A percentile compares a stretch with the other conserved stretches of the same genome.
Evolutionary conservation across 2,888 invertebrate species (phyloP).

Genomic region (Lamellibrachia satsuma): DNA sequence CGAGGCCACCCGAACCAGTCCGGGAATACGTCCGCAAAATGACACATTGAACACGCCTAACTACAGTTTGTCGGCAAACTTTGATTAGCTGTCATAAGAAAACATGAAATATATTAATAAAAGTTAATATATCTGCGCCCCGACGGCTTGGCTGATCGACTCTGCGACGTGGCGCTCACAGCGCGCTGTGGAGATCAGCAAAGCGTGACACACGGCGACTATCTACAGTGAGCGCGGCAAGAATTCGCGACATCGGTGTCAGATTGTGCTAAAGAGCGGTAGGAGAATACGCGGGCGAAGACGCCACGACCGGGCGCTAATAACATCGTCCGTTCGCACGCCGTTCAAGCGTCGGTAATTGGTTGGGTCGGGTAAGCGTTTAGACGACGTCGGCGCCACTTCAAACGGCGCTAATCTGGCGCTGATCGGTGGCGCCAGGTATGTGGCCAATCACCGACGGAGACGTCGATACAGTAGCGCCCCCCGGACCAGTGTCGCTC

Average conservation of each 20-base stretch:
- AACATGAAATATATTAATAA: not conserved
- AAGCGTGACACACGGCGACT: not conserved
- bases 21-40: not conserved
- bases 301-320: not conserved
- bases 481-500: not conserved
- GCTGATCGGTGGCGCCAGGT: slow-evolving; percentile 17
- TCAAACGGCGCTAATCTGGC: slow-evolving; percentile 17
- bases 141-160: not conserved
- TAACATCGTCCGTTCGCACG: not conserved
- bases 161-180: not conserved
- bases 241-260: not conserved
- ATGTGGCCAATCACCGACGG: not conserved
- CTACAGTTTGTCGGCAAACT: not conserved
- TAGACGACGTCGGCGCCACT: not conserved
- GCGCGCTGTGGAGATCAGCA: not conserved
- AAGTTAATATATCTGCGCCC: not conserved
- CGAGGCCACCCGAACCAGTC: not conserved
- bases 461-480: not conserved
- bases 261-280: not conserved
- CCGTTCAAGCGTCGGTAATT: not conserved
- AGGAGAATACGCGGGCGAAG: not conserved
- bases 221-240: not conserved
- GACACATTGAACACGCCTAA: not conserved
- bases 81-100: not conserved
- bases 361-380: not conserved